These are phyloP conservation scores for Pituophis catenifer DNA, from an alignment of 2,113 vertebrate species.

Conservation along the genomic window DNA sequence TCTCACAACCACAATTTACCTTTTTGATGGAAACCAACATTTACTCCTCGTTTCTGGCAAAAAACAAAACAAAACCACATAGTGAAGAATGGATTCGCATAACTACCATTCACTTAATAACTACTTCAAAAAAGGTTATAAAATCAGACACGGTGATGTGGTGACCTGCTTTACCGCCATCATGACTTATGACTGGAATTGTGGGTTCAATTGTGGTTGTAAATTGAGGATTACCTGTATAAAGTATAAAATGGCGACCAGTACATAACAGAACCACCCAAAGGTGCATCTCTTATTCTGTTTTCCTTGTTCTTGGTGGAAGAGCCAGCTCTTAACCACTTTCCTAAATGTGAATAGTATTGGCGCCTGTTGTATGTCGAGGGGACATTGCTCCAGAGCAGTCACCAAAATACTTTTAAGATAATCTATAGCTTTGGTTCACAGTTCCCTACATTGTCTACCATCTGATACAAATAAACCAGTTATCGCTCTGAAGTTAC, in stretches of 20 bases:
- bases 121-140: not conserved
- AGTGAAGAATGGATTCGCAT: not conserved
- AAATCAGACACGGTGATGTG: not conserved
- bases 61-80: no score
- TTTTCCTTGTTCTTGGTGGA: not conserved
- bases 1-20: not conserved
- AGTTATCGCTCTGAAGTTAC: not conserved
- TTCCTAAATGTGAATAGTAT: not conserved
- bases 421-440: not conserved
- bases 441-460: not conserved
- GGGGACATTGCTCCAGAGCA: not conserved
- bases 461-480: not conserved
- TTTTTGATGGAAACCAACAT: not conserved
- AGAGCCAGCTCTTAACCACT: not conserved
- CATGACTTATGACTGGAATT: not conserved
- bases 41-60: no score
- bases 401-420: not conserved
- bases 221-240: not conserved
- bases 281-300: not conserved
- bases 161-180: not conserved
- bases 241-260: not conserved
- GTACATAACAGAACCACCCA: not conserved
- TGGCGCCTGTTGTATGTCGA: not conserved
- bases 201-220: not conserved
- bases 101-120: not conserved